Conservation (phyloP, 2,888 invertebrate species). For the Bombylius discolor region DNA sequence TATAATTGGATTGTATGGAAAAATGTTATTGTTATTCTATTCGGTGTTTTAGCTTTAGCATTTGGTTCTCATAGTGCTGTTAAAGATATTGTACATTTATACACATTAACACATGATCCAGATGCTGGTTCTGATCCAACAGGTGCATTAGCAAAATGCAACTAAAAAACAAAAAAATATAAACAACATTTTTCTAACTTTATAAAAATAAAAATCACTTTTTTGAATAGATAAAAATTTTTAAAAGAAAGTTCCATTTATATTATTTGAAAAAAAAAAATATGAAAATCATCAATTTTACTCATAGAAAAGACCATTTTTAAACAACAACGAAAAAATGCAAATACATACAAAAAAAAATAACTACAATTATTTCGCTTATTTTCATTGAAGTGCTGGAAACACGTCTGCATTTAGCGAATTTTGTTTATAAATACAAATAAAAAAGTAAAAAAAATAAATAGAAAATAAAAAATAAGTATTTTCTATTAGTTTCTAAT, state of each 20-base stretch:
- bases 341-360: no score
- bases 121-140: not conserved
- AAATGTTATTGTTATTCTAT: conserved; percentile 57
- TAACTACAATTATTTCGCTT: no score
- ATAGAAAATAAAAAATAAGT: no score
- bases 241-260: no score
- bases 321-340: no score
- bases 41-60: conserved; percentile 67
- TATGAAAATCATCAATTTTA: no score
- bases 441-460: not conserved
- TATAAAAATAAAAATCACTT: not conserved
- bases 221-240: not conserved
- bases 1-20: conserved; percentile 65
- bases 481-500: no score
- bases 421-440: not conserved
- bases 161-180: conserved; percentile 1
- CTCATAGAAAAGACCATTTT: no score
- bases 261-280: no score
- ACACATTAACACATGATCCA: conserved; percentile 13
- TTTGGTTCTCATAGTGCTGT: conserved; percentile 65
- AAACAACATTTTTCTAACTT: conserved; percentile 7
- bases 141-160: not conserved
- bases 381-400: not conserved
- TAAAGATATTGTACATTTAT: conserved; percentile 42
- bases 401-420: not conserved